Base-by-base conservation (phyloP, 2,888 invertebrate species). In the Archips xylosteana region DNA sequence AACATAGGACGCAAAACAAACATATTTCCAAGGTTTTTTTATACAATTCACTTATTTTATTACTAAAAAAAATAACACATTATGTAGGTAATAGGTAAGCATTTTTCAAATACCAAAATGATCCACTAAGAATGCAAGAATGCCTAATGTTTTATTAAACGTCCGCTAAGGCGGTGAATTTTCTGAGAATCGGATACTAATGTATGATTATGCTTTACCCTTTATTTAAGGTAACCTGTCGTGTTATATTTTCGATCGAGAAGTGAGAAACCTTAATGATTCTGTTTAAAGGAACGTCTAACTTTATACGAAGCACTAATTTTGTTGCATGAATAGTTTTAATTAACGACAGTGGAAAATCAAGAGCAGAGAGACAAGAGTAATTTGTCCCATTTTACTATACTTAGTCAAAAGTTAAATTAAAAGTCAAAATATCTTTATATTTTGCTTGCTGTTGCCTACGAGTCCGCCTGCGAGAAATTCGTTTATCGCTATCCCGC, bases 161-260 rank as follows among this genome's bases (percentile, higher is more conserved):
- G 68, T 59, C n/a, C 59, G 68, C 57, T 69, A 64, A 60, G 32
- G 10, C 68, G 12, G 63, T 64, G 47, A 60, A 51, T 64, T 69
- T 69, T 49, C 42, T 59, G 49, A 13, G 73, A 64, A 73, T 59
- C 32, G 32, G 59, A 64, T 23, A 57, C 49, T 73, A 69, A 73
- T 73, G 2, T 32, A 34, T 51, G 63, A 63, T 73, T 63, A 39
- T n/a, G 49, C 15, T 63, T 59, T 54, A 71, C 68, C 71, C 23
- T 32, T 69, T 60, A 73, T 73, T 73, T 51, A 47, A 57, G 45
- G 13, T 57, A 3, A 32, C 10, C 32, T 57, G 57, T 12, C 12
- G 32, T 2, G 32, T 32, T 36, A n/a, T 36, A n/a, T 36, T 39
- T 23, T 9, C n/a, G 60, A 60, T 12, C 32, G 3, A n/a, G 49